phyloP scores from a whole-genome alignment of 37 sponge, comb jelly and placozoan genomes.

The Ianthella basta region DNA sequence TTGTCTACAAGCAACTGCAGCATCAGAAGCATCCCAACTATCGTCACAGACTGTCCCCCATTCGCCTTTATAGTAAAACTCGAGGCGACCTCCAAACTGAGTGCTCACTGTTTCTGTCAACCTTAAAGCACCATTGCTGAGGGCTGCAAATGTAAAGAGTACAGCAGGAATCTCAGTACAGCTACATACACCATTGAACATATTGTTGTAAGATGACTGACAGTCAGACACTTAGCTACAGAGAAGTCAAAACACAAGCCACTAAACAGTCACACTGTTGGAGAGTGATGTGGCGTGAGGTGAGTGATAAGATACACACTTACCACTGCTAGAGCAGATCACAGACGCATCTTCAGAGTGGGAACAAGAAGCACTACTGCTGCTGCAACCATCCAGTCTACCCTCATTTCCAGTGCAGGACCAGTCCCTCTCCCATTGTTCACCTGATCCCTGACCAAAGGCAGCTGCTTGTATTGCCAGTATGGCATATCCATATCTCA shows the following conservation, averaged over 20 bases:
- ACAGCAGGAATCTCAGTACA: too few species aligned
- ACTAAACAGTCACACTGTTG: too few species aligned
- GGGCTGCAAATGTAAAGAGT: neutral
- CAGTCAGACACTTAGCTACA: too few species aligned
- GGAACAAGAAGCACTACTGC: neutral
- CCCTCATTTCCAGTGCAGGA: neutral
- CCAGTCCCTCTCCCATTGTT: neutral
- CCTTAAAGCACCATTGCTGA: neutral
- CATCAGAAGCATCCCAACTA: slow-evolving; percentile 3
- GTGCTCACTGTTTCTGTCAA: neutral
- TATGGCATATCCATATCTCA: slow-evolving; percentile 28
- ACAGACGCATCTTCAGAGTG: slow-evolving; percentile 19
- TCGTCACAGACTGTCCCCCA: slow-evolving; percentile 35
- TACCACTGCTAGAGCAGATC: neutral
- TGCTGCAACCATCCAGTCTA: neutral
- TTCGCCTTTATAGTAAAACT: neutral
- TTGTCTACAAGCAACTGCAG: slow-evolving; percentile 12
- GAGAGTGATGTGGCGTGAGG: too few species aligned
- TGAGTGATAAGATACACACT: too few species aligned
- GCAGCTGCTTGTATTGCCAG: neutral
- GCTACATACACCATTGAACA: too few species aligned
- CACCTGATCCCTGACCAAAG: slow-evolving; percentile 32
- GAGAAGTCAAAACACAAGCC: too few species aligned
- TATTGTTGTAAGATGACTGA: too few species aligned
- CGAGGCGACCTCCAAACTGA: slow-evolving; percentile 24